These are phyloP conservation scores for Amazonetta brasiliensis DNA, from an alignment of 2,797 vertebrate genomes.

Conservation along the genomic window DNA sequence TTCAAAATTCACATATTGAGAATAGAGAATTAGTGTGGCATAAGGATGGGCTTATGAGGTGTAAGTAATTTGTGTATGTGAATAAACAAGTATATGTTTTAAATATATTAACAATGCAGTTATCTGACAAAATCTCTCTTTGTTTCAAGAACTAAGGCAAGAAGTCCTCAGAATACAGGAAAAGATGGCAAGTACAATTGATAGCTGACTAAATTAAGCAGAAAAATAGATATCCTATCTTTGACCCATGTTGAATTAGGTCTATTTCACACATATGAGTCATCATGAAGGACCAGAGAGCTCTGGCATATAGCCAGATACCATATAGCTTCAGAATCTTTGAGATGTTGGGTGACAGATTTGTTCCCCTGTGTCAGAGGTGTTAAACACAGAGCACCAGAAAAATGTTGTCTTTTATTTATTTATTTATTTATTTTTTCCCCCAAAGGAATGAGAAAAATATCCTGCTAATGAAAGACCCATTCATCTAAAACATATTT, in stretches of 20 bases:
- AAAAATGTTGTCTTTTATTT: neutral
- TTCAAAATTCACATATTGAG: slow-evolving; percentile 72
- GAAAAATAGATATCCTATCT: slow-evolving; percentile 3
- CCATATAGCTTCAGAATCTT: neutral
- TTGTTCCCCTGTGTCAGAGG: neutral
- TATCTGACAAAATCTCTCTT: slow-evolving; percentile 14
- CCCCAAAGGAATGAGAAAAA: neutral
- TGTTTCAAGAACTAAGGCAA: slow-evolving; percentile 21
- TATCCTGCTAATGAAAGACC: neutral
- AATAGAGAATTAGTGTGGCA: slow-evolving; percentile 62
- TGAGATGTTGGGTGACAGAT: neutral
- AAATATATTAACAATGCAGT: slow-evolving; percentile 3
- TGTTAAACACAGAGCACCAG: slow-evolving; percentile 12
- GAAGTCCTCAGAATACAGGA: neutral
- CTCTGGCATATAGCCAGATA: neutral
- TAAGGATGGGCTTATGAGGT: slow-evolving; percentile 45
- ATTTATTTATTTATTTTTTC: slow-evolving; percentile 55
- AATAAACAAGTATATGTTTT: slow-evolving; percentile 11
- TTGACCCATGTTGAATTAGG: neutral
- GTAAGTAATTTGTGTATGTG: slow-evolving; percentile 56
- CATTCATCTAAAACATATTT: neutral
- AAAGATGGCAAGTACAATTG: slow-evolving; percentile 4
- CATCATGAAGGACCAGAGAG: neutral
- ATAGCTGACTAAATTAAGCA: neutral
- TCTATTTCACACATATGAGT: slow-evolving; percentile 23